phyloP scores from a whole-genome alignment of 2,113 vertebrate species.

The Gila orcuttii region DNA sequence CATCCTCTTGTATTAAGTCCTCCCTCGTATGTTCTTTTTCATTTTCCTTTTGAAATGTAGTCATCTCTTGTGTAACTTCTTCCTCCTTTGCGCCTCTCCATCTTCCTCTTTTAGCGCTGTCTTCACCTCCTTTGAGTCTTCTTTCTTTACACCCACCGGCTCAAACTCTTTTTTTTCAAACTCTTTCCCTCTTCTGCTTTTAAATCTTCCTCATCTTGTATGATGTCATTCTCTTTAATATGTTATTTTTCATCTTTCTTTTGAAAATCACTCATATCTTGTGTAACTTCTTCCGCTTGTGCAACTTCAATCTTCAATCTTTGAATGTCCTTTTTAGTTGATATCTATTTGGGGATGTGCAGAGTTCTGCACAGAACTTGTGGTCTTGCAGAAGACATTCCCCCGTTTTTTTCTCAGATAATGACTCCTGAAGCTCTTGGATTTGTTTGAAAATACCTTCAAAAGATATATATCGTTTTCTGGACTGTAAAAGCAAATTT shows the following conservation, averaged over 20 bases:
- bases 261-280: neutral
- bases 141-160: neutral
- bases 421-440: neutral
- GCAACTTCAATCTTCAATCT: too few species aligned
- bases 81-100: neutral
- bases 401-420: neutral
- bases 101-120: neutral
- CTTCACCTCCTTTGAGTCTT: neutral
- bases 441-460: neutral
- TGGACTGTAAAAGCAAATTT: too few species aligned
- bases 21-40: neutral
- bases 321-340: too few species aligned
- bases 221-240: neutral
- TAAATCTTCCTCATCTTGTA: neutral
- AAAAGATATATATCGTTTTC: neutral
- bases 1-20: neutral
- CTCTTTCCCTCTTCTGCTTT: too few species aligned
- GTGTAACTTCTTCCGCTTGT: too few species aligned
- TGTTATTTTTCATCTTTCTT: neutral
- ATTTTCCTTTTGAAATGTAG: neutral
- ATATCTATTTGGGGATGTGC: neutral
- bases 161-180: too few species aligned
- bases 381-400: conserved; percentile 7
- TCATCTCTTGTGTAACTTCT: neutral
- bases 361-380: neutral